Evolutionary conservation across 2,113 vertebrate genomes (phyloP).

Genomic region (Actinemys pallida): DNA sequence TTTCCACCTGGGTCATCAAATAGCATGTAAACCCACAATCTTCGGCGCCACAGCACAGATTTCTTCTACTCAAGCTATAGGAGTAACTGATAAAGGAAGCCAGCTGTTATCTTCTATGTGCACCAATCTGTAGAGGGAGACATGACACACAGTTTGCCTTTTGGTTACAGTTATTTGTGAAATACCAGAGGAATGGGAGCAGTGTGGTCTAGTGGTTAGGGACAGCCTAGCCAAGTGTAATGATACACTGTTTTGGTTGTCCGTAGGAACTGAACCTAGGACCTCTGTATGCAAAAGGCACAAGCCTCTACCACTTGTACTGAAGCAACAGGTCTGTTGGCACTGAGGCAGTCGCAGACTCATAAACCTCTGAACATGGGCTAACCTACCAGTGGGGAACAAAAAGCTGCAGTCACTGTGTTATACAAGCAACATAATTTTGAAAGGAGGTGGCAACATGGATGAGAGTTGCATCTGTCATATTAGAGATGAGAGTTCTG

Average conservation of each 20-base stretch:
- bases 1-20: neutral
- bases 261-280: accelerated
- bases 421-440: neutral
- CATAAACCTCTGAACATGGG: neutral
- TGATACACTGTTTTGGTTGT: neutral
- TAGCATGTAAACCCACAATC: neutral
- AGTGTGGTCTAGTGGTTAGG: accelerated
- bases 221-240: neutral
- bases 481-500: neutral
- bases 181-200: neutral
- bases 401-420: neutral
- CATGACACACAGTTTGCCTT: accelerated
- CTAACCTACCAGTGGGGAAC: neutral
- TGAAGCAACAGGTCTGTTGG: neutral
- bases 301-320: neutral
- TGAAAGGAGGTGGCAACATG: neutral
- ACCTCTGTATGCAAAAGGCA: neutral
- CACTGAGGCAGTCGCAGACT: neutral
- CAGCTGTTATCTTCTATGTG: accelerated
- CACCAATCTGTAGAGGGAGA: neutral
- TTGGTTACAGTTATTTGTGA: accelerated
- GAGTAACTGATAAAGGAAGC: neutral
- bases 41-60: accelerated
- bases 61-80: neutral
- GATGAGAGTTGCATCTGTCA: neutral